Conservation (phyloP, 2,797 vertebrate genomes). For the Typhlichthys subterraneus region DNA sequence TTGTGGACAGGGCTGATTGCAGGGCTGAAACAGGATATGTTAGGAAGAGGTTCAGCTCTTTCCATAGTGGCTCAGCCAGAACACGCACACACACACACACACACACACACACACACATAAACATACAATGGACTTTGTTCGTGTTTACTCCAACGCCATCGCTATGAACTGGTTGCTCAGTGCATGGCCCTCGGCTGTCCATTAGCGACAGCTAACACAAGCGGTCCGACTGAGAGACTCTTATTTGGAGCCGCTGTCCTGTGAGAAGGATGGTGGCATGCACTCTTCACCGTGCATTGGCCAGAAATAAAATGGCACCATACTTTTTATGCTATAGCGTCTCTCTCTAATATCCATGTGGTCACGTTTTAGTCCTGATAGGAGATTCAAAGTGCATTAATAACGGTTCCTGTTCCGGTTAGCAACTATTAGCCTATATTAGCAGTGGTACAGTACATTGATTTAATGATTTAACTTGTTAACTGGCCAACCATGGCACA, state of each 20-base stretch:
- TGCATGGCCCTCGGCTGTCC: conserved; percentile 60
- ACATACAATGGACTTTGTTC: conserved; percentile 33
- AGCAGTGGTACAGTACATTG: too few species aligned
- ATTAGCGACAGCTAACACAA: conserved; percentile 70
- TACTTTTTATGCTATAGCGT: too few species aligned
- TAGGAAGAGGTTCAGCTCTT: conserved; percentile 61
- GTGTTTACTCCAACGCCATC: conserved; percentile 45
- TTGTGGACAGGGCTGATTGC: conserved; percentile 67
- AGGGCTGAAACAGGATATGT: conserved; percentile 73
- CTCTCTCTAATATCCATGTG: too few species aligned
- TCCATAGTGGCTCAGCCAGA: conserved; percentile 58
- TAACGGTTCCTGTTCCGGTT: too few species aligned
- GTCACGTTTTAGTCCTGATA: too few species aligned
- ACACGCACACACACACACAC: conserved; percentile 41
- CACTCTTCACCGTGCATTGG: too few species aligned
- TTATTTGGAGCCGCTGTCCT: conserved; percentile 62
- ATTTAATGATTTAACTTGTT: too few species aligned
- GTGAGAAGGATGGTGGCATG: conserved; percentile 30
- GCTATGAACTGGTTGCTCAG: conserved; percentile 54
- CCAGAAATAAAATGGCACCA: too few species aligned
- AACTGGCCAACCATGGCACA: too few species aligned
- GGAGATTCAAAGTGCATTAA: too few species aligned
- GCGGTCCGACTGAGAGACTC: conserved; percentile 66
- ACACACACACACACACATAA: conserved; percentile 21
- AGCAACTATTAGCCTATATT: too few species aligned